These are phyloP conservation scores for Parnassius glacialis DNA, from an alignment of 2,888 invertebrate species.

Conservation along the genomic window DNA sequence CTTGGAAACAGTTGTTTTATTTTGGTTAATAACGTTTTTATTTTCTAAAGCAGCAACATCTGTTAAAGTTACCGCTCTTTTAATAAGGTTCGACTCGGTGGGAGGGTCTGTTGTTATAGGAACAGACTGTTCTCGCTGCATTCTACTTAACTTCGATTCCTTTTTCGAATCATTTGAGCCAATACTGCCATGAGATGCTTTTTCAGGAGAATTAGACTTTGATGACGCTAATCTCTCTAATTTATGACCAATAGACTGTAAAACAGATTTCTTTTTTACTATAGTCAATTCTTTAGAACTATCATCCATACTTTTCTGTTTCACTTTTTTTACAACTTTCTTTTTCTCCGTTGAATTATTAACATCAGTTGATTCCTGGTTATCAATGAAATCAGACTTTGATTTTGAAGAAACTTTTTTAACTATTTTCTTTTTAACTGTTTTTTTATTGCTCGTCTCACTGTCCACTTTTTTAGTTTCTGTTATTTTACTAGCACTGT, in stretches of 20 bases:
- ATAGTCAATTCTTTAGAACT: slow-evolving; percentile 48
- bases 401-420: slow-evolving; percentile 73
- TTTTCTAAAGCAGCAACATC: slow-evolving; percentile 79
- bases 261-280: slow-evolving; percentile 83
- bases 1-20: slow-evolving; percentile 86
- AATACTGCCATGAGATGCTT: slow-evolving; percentile 55
- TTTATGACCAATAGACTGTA: slow-evolving; percentile 89
- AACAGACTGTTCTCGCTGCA: slow-evolving; percentile 84
- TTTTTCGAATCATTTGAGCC: slow-evolving; percentile 48
- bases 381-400: slow-evolving; percentile 60
- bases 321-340: slow-evolving; percentile 67
- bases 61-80: slow-evolving; percentile 87
- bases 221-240: slow-evolving; percentile 84
- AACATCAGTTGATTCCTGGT: slow-evolving; percentile 49
- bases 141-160: slow-evolving; percentile 74
- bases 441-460: slow-evolving; percentile 62
- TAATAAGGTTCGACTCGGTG: slow-evolving; percentile 85
- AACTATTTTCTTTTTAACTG: slow-evolving; percentile 70
- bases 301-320: slow-evolving; percentile 61
- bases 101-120: slow-evolving; percentile 76
- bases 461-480: slow-evolving; percentile 45
- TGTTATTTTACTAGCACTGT: slow-evolving; percentile 53
- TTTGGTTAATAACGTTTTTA: slow-evolving; percentile 62
- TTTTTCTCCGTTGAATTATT: slow-evolving; percentile 63
- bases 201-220: slow-evolving; percentile 73